phyloP scores from a whole-genome alignment of 1,140 invertebrate genomes.

The Arion vulgaris region DNA sequence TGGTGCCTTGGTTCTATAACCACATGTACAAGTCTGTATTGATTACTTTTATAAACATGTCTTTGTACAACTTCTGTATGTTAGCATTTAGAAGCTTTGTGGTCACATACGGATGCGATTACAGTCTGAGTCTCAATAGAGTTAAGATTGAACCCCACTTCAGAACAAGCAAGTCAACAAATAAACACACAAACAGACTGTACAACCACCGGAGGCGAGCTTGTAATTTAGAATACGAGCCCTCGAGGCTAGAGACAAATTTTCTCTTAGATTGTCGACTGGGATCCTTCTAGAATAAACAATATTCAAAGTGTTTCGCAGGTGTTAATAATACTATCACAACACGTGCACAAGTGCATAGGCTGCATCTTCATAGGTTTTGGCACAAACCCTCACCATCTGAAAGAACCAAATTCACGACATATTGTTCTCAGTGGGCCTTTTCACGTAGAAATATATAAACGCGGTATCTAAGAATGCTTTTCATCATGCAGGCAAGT shows the following conservation, averaged over 20 bases:
- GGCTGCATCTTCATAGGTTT: neutral
- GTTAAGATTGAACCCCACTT: neutral
- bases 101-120: neutral
- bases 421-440: conserved; percentile 24
- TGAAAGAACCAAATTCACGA: neutral
- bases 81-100: neutral
- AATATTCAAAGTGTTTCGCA: conserved; percentile 8
- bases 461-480: conserved; percentile 1
- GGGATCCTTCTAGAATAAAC: conserved; percentile 7
- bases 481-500: conserved; percentile 23
- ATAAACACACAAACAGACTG: neutral
- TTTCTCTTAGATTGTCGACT: neutral
- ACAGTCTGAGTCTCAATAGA: neutral
- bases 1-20: too few species aligned
- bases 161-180: neutral
- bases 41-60: too few species aligned
- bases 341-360: conserved; percentile 20
- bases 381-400: conserved; percentile 1
- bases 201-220: neutral
- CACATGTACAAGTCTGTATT: too few species aligned
- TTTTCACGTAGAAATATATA: conserved; percentile 11
- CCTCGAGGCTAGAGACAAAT: neutral
- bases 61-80: too few species aligned
- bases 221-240: neutral
- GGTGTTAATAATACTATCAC: neutral